Base-by-base conservation (phyloP, 2,888 invertebrate genomes). In the Lamproptera curius region DNA sequence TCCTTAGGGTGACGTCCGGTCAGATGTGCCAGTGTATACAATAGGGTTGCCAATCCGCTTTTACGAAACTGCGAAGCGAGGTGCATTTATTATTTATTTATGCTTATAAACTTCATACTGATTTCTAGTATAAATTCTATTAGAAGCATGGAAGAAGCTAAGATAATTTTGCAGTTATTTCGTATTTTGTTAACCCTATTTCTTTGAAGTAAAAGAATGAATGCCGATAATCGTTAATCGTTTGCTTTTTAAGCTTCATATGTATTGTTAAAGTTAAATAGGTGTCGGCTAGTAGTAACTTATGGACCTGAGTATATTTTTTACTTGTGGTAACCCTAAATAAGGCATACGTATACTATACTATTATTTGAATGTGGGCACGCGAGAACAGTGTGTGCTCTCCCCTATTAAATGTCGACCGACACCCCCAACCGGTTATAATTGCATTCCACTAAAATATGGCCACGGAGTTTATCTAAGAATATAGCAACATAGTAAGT, bases 391-490 rank as follows among this genome's bases (percentile, higher is more conserved):
- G 63, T 61, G 63, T 74, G 74, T 59, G 62, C 59, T 65, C 44
- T 63, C 75, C 76, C 78, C 72, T 67, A 69, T 65, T 58, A 66
- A 65, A 63, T 55, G 61, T 58, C 63, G 54, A 55, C 60, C 69
- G 70, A 76, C 77, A 76, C 76, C 76, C 76, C 66, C 65, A 63
- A 56, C 64, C 65, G 52, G 72, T 75, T 81, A 80, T 85, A 84
- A 86, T 86, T 86, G 82, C 86, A 86, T 86, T 86, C 83, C 80
- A 67, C 74, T 79, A 81, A 85, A 81, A 80, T 84, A 83, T 84
- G 74, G 76, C 73, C 73, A 67, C 34, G 35, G 40, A 50, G 49
- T 50, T 44, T 50, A 44, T 50, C 49, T 50, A 44, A 41, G 39
- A 44, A 43, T 50, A 44, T 31, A 50, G 20, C 41, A 16, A 41